Evolutionary conservation across 1,140 invertebrate genomes (phyloP), one percentile per base, ranked within the genome.

Genomic region (Subanguina moxae): DNA sequence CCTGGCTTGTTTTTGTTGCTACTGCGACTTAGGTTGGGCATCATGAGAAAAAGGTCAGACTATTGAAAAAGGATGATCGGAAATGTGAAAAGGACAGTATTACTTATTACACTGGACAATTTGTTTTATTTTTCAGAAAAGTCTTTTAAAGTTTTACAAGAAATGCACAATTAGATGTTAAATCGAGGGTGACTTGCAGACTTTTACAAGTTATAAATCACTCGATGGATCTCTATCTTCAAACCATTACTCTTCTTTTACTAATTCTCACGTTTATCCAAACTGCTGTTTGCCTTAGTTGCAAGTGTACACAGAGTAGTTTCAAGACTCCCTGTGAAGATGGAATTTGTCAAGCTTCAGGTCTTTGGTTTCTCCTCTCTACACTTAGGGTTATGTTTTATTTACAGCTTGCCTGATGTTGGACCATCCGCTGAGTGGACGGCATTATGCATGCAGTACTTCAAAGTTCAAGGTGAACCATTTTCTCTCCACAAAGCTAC

Each of bases 231-330:
- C 32, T 38, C 3, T 38, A 38, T 38, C 32, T 38, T 38, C 32
- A 38, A 38, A 38, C 32, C 46, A 21, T 65, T 28, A 62, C 59
- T 32, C 58, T 42, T 45, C 23, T 72, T 19, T 72, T 63, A 13
- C 46, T 63, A 43, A 32, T 30, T 52, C 17, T 15, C 3, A 21
- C 48, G 8, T 52, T 52, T 15, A 19, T 52, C n/a, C 48, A 52
- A 52, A 52, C 48, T 27, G 42, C 68, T 9, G 27, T 58, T 21
- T 48, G 42, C n/a, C 62, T 72, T 9, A 72, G 72, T 62, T 72
- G 70, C 62, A 72, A 72, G 48, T 72, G 70, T 27, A 70, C 70
- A 30, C 70, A 72, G 65, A 64, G 58, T 45, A 69, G 64, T 30
- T 46, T 59, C 32, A 69, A 71, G 52, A 61, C 64, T 21, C 42